Evolutionary conservation across 1,140 invertebrate genomes (phyloP).

Genomic region (Andricus grossulariae): DNA sequence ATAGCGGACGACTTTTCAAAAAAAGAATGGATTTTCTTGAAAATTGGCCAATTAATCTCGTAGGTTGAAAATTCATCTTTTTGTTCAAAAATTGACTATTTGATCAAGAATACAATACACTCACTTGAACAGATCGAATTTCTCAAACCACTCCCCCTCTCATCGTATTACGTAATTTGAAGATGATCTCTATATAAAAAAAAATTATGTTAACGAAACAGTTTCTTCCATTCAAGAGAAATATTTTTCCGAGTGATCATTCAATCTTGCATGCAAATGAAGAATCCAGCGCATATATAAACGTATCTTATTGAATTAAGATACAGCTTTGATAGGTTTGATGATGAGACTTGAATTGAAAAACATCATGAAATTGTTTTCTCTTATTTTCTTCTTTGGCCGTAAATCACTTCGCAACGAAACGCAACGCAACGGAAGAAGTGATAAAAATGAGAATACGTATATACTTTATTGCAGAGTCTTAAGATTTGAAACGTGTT

Average conservation of each 20-base stretch:
- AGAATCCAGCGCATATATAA: not conserved
- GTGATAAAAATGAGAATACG: not conserved
- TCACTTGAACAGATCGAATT: too few species aligned
- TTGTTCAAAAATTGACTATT: too few species aligned
- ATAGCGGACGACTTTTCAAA: too few species aligned
- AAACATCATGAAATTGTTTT: not conserved
- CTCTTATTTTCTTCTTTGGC: not conserved
- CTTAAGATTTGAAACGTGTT: not conserved
- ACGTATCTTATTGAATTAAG: not conserved
- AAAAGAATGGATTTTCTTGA: too few species aligned
- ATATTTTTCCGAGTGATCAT: not conserved
- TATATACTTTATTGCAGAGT: not conserved
- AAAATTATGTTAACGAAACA: too few species aligned
- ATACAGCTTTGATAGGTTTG: not conserved
- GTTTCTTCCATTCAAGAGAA: too few species aligned
- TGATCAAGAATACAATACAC: too few species aligned
- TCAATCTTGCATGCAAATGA: not conserved
- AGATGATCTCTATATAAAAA: too few species aligned
- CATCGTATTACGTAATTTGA: too few species aligned
- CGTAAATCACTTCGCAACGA: not conserved
- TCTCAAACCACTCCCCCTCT: too few species aligned
- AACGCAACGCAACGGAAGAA: not conserved
- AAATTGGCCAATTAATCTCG: too few species aligned
- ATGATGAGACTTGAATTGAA: slow-evolving; percentile 3
- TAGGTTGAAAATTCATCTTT: too few species aligned